Percentiles rank a stretch among this genome's conserved stretches.
These are phyloP conservation scores for Mustela erminea DNA, from an alignment of 2,797 vertebrate genomes.

Conservation along the genomic window DNA sequence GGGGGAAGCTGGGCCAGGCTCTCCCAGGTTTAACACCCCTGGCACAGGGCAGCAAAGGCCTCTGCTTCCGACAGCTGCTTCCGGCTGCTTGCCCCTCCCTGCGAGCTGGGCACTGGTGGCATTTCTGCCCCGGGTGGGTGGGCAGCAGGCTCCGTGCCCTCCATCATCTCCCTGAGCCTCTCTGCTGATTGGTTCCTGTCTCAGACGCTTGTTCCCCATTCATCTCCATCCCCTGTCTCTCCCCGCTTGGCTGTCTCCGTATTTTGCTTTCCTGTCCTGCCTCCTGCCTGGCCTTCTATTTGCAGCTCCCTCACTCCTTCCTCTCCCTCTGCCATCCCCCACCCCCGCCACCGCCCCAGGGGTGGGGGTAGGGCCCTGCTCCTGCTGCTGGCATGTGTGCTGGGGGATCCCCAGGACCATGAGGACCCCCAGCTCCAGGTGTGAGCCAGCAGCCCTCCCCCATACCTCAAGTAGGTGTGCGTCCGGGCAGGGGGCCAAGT, in stretches of 20 bases:
- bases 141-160: background rate
- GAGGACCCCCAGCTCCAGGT: background rate
- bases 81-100: background rate
- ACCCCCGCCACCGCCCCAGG: background rate
- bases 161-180: background rate
- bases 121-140: background rate
- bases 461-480: background rate
- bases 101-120: background rate
- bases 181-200: background rate
- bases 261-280: background rate
- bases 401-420: background rate
- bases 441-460: background rate
- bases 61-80: background rate
- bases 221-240: background rate
- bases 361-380: background rate
- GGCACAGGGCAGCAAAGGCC: background rate
- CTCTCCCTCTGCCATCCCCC: background rate
- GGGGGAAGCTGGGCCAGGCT: background rate
- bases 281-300: background rate
- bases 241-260: background rate
- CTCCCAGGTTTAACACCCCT: background rate
- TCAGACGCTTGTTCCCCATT: background rate
- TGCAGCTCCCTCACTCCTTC: background rate
- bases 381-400: background rate
- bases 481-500: slow-evolving; percentile 49